These are phyloP conservation scores for Anticlea derivata DNA, from an alignment of 2,888 invertebrate species.

Conservation along the genomic window DNA sequence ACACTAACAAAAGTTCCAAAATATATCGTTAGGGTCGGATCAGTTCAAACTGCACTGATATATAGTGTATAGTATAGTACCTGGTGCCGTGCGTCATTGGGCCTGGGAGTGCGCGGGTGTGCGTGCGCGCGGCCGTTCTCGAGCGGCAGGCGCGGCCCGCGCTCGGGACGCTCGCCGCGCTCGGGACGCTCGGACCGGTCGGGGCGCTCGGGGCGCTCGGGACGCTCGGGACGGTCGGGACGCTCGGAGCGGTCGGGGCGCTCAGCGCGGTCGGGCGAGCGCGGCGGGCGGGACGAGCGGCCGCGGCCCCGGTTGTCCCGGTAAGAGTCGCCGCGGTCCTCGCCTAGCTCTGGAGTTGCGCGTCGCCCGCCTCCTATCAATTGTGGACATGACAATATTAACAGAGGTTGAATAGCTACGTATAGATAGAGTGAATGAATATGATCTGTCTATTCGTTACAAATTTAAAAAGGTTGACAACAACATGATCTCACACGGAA, in stretches of 20 bases:
- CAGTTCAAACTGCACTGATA: too few species aligned
- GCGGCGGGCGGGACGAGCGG: slow-evolving; percentile 39
- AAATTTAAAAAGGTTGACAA: too few species aligned
- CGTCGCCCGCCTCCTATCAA: slow-evolving; percentile 73
- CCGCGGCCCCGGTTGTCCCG: slow-evolving; percentile 33
- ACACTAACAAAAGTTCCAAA: too few species aligned
- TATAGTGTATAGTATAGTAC: too few species aligned
- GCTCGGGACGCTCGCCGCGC: slow-evolving; percentile 45
- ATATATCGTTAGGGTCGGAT: too few species aligned
- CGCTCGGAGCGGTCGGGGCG: slow-evolving; percentile 42
- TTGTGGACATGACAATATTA: too few species aligned
- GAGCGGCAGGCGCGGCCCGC: slow-evolving; percentile 53
- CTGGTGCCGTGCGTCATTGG: slow-evolving; percentile 34
- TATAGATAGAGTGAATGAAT: too few species aligned
- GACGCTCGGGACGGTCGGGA: slow-evolving; percentile 34
- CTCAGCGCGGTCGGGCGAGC: slow-evolving; percentile 43
- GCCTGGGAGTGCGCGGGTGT: slow-evolving; percentile 42
- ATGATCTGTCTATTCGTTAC: too few species aligned
- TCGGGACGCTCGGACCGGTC: slow-evolving; percentile 35
- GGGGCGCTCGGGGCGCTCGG: slow-evolving; percentile 35
- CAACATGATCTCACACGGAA: too few species aligned
- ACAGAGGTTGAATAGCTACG: too few species aligned
- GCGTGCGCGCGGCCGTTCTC: slow-evolving; percentile 70
- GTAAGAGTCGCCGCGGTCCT: slow-evolving; percentile 78
- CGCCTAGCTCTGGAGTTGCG: slow-evolving; percentile 87